Evolutionary conservation across 1,140 invertebrate species (phyloP), one percentile per base, ranked within the genome.

Genomic region (Dendroctonus valens): DNA sequence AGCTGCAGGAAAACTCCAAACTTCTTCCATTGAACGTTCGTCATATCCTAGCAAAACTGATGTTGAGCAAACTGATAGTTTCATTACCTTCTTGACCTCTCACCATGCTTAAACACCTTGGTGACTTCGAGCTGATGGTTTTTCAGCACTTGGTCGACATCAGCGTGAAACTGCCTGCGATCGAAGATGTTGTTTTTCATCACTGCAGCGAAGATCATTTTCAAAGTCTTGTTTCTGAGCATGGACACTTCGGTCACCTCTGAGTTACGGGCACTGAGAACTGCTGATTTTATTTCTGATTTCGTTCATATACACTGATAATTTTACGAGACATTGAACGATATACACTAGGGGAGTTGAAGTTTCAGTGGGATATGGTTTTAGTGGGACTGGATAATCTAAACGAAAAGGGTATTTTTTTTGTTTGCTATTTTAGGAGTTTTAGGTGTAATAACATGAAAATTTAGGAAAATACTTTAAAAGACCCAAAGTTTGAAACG

Each of bases 1-100:
- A 0, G 92, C 90, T 0, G 91, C 90, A 0, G 92, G 90, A 69
- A 93, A 93, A 0, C 89, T 88, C 91, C 91, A 94, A 49, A 89
- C 84, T 55, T 92, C 86, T 39, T 85, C 79, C 3, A 85, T 82
- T 37, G 86, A 85, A 41, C 88, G 79, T 5, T 89, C 90, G 77
- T 90, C 87, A 77, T 94, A 96, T 0, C 72, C 65, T 67, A 6
- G 7, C 11, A 40, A 51, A 6, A 58, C 26, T 26, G 1, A 26
- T 26, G 26, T 26, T 26, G 26, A 26, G 1, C 26, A 26, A 54
- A 54, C 6, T 54, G 40, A 38, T 37, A 54, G 9, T 11, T 9
- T 2, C 9, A 39, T 38, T 3, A 54, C 52, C 3, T 26, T 26
- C 26, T 26, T 1, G 26, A 3, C 26, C 26, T 26, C 26, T 60